These are phyloP conservation scores for Coregonus clupeaformis DNA, from an alignment of 2,113 vertebrate genomes.

Conservation along the genomic window DNA sequence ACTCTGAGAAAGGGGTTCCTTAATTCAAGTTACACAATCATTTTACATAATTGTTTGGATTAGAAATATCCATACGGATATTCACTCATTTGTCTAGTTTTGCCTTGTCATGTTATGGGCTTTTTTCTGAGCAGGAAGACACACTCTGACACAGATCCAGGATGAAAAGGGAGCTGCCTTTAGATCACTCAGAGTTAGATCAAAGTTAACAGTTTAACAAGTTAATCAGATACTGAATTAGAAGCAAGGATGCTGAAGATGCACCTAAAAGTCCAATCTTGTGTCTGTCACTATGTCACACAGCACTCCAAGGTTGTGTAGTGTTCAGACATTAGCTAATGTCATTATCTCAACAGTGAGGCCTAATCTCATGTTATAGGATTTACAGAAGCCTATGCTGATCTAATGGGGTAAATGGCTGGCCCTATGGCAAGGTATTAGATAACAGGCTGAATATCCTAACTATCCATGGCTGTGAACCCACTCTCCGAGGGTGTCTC, in stretches of 20 bases:
- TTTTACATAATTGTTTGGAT: too few relatives aligned
- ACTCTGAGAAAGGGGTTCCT: not conserved
- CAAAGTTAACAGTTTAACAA: conserved; percentile 25
- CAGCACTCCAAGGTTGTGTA: conserved; percentile 58
- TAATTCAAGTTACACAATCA: conserved; percentile 6
- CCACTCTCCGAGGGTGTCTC: too few relatives aligned
- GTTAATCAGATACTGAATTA: conserved; percentile 34
- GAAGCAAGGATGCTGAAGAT: conserved; percentile 22
- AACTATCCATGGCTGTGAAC: conserved; percentile 20
- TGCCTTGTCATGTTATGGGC: too few relatives aligned
- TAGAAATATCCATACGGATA: too few relatives aligned
- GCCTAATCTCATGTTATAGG: conserved; percentile 74
- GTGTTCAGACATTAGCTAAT: conserved; percentile 74
- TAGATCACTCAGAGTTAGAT: not conserved
- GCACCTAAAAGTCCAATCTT: too few relatives aligned
- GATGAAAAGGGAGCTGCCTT: not conserved
- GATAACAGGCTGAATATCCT: conserved; percentile 51
- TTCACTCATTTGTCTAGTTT: too few relatives aligned
- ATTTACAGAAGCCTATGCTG: conserved; percentile 69
- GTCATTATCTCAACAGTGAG: conserved; percentile 73
- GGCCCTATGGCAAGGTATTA: conserved; percentile 57
- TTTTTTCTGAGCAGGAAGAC: too few relatives aligned
- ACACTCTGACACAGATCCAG: too few relatives aligned
- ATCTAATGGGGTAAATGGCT: conserved; percentile 70
- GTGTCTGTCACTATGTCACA: conserved; percentile 20